Evolutionary conservation across 2,113 vertebrate genomes (phyloP).

Genomic region (Hippocampus abdominalis): DNA sequence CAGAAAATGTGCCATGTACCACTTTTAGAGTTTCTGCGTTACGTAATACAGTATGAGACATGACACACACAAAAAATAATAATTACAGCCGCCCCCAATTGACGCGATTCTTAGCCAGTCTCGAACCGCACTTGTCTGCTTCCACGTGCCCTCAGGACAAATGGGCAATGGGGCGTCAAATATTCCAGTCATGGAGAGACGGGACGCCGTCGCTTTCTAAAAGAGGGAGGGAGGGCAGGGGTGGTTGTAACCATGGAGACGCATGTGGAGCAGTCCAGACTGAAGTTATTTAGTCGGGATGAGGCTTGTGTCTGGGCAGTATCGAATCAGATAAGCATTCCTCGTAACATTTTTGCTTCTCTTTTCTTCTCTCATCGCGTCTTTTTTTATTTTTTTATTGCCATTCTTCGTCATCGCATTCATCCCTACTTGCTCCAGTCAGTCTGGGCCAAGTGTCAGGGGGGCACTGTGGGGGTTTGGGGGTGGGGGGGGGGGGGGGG

Average conservation of each 20-base stretch:
- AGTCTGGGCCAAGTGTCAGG: background rate
- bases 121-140: constrained; percentile 9
- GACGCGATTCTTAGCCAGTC: constrained; percentile 1
- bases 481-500: background rate
- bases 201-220: constrained; percentile 13
- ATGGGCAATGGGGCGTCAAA: constrained; percentile 50
- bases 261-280: constrained; percentile 13
- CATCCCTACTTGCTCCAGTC: constrained; percentile 13
- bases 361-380: background rate
- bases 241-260: constrained; percentile 29
- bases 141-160: constrained; percentile 21
- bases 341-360: background rate
- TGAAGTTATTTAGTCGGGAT: constrained; percentile 22
- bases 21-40: no score
- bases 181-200: constrained; percentile 49
- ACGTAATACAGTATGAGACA: no score
- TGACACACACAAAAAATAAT: no score
- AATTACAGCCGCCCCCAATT: background rate
- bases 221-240: background rate
- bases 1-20: no score
- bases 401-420: background rate
- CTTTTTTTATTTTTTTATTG: background rate
- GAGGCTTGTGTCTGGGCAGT: background rate
- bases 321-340: constrained; percentile 1
- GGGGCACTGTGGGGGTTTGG: background rate